These are phyloP conservation scores for Aeoliscus strigatus DNA, from an alignment of 2,797 vertebrate genomes.

Conservation along the genomic window DNA sequence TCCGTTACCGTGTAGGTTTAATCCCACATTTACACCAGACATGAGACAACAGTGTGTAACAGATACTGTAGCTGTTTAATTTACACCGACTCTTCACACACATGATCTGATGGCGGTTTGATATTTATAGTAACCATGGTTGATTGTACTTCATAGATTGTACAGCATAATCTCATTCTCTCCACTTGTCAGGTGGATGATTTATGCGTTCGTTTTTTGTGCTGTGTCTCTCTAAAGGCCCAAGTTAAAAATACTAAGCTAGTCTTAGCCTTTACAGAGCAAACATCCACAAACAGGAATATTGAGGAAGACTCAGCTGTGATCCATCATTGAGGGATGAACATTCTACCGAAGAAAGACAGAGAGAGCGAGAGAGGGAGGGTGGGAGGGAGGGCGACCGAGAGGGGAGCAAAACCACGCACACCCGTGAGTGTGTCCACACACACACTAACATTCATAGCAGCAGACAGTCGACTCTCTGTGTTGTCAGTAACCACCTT, in stretches of 20 bases:
- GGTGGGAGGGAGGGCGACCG: conserved; percentile 5
- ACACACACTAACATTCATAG: conserved; percentile 7
- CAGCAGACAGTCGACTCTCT: conserved; percentile 49
- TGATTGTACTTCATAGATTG: too few species aligned
- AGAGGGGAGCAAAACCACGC: conserved; percentile 12
- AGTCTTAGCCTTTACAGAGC: conserved; percentile 14
- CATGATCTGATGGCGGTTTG: too few species aligned
- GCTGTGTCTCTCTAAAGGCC: too few species aligned
- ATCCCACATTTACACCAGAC: conserved; percentile 27
- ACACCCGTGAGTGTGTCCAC: conserved; percentile 4
- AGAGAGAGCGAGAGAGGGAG: conserved; percentile 29
- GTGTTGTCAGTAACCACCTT: conserved; percentile 55
- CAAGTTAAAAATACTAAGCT: conserved; percentile 43
- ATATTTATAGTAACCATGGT: too few species aligned
- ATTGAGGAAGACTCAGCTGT: conserved; percentile 65
- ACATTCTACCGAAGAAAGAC: conserved; percentile 58
- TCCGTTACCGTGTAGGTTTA: not conserved
- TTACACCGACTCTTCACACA: too few species aligned
- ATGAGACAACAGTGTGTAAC: not conserved
- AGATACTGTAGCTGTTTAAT: too few species aligned
- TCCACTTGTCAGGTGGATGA: too few species aligned
- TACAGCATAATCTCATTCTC: too few species aligned
- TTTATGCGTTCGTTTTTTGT: too few species aligned
- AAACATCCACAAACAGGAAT: conserved; percentile 42
- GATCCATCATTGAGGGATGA: conserved; percentile 59